These are phyloP conservation scores for Otocyon megalotis DNA, from an alignment of 2,113 vertebrate species.

Conservation along the genomic window DNA sequence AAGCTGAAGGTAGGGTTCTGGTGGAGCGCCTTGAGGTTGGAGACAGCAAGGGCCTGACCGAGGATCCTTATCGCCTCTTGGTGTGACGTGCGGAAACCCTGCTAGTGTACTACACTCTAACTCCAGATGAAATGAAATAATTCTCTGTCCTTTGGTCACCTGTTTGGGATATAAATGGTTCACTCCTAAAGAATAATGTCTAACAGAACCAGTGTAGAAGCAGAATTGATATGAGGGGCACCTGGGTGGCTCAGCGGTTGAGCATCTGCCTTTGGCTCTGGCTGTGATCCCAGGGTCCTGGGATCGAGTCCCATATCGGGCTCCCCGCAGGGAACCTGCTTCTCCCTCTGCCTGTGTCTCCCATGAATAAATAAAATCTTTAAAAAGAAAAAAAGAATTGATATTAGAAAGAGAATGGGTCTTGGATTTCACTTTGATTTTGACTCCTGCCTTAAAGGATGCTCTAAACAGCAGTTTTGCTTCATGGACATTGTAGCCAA, in stretches of 20 bases:
- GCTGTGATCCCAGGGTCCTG: too few species aligned
- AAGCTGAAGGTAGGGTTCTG: background rate
- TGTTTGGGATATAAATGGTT: background rate
- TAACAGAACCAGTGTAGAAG: constrained; percentile 15
- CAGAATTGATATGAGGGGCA: background rate
- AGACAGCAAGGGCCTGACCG: background rate
- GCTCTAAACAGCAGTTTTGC: background rate
- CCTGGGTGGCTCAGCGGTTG: too few species aligned
- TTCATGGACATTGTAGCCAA: background rate
- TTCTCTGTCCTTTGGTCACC: background rate
- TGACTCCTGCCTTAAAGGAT: background rate
- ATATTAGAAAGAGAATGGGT: background rate
- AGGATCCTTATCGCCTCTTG: background rate
- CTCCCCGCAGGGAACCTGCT: too few species aligned
- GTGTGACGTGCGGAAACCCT: background rate
- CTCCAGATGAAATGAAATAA: background rate
- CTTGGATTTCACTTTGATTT: background rate
- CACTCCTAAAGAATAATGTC: background rate
- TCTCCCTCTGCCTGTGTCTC: too few species aligned
- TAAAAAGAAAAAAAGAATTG: background rate
- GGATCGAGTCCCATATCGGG: too few species aligned
- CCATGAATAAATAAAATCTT: too few species aligned
- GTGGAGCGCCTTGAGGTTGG: background rate
- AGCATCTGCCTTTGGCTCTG: too few species aligned
- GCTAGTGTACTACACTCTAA: background rate